Evolutionary conservation across 2,797 vertebrate species (phyloP).

Genomic region (Microctenopoma stevenorrisi): DNA sequence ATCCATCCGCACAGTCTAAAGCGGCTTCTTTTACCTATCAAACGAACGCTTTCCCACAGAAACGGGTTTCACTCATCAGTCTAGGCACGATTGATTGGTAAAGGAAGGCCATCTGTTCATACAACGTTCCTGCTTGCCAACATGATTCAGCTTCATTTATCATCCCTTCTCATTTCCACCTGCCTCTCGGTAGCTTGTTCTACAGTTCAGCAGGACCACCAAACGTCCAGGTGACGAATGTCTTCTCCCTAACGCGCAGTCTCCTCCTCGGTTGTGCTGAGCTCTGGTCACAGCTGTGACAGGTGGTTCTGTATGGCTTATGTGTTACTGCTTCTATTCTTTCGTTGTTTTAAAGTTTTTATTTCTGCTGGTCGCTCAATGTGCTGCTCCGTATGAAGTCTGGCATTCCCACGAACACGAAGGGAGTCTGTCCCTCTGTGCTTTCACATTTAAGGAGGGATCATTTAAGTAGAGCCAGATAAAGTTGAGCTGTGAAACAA

Average conservation of each 20-base stretch:
- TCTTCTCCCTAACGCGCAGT: constrained; percentile 26
- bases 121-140: constrained; percentile 20
- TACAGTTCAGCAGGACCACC: constrained; percentile 30
- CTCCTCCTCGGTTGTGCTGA: constrained; percentile 13
- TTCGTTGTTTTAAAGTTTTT: constrained; percentile 9
- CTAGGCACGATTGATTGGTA: constrained; percentile 5
- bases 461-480: constrained; percentile 23
- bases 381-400: constrained; percentile 59
- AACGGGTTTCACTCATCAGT: constrained; percentile 28
- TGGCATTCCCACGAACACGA: constrained; percentile 42
- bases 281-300: constrained; percentile 56
- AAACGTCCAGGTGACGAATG: constrained; percentile 57
- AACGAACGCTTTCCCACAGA: background rate
- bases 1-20: constrained; percentile 38
- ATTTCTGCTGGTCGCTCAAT: constrained; percentile 27
- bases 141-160: constrained; percentile 19
- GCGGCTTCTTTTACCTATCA: constrained; percentile 23
- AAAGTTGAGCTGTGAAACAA: constrained; percentile 50
- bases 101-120: constrained; percentile 10
- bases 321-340: constrained; percentile 9
- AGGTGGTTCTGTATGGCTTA: constrained; percentile 47
- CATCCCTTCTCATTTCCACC: background rate
- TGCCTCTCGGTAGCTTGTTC: constrained; percentile 14
- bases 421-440: constrained; percentile 17
- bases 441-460: constrained; percentile 18